Conservation (phyloP, 92 coral and sea anemone species). For the Pocillopora grandis region DNA sequence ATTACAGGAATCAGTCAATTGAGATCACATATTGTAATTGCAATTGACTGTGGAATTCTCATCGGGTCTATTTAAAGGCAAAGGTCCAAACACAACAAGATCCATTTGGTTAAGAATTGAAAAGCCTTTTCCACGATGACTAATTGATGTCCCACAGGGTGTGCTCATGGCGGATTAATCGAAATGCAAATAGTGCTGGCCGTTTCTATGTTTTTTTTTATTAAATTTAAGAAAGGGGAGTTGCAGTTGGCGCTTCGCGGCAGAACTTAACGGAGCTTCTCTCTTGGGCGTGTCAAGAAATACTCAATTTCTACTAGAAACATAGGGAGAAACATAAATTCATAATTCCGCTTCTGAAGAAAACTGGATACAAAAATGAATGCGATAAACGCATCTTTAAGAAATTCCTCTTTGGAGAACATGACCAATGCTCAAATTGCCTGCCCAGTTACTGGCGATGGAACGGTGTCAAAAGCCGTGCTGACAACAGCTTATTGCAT, state of each 20-base stretch:
- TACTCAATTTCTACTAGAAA: background rate
- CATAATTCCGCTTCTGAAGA: background rate
- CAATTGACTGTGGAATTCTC: background rate
- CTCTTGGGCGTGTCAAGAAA: conserved; percentile 15
- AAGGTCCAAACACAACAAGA: background rate
- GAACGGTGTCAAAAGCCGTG: conserved; percentile 6
- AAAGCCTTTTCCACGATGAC: conserved; percentile 2
- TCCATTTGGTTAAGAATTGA: conserved; percentile 1
- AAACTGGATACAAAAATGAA: background rate
- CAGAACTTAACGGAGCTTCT: background rate
- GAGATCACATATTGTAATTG: background rate
- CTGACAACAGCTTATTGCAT: conserved; percentile 47
- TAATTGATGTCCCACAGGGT: conserved; percentile 10
- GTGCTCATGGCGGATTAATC: conserved; percentile 7
- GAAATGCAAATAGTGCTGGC: conserved; percentile 26
- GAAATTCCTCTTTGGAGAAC: background rate
- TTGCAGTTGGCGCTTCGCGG: background rate
- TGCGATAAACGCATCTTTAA: conserved; percentile 5
- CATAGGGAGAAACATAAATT: background rate
- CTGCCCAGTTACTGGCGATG: conserved; percentile 25
- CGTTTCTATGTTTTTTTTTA: background rate
- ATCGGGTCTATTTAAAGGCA: background rate
- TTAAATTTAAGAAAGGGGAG: background rate
- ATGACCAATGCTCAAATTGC: background rate
- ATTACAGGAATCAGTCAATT: background rate